phyloP scores from a whole-genome alignment of 1,140 invertebrate species.

The Drosophila truncata region DNA sequence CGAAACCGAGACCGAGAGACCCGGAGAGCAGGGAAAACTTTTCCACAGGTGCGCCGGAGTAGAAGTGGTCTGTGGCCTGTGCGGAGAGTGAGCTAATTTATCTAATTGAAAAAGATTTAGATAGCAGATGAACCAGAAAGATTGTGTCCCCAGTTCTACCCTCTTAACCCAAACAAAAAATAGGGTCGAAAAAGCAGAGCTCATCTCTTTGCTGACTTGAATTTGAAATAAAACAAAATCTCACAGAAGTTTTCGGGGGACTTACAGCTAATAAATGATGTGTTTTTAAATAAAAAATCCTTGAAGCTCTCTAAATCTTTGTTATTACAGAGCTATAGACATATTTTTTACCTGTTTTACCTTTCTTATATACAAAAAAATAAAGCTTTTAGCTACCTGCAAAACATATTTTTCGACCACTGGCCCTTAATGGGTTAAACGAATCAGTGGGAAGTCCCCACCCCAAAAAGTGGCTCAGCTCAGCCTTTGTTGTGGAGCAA shows the following conservation, averaged over 20 bases:
- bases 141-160: slow-evolving; percentile 12
- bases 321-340: no score
- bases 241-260: not conserved
- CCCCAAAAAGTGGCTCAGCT: not conserved
- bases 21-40: slow-evolving; percentile 2
- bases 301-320: not conserved
- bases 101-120: slow-evolving; percentile 55
- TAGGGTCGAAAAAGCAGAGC: not conserved
- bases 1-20: no score
- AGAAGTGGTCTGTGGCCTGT: slow-evolving; percentile 1
- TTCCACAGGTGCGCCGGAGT: slow-evolving; percentile 18
- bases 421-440: slow-evolving; percentile 16
- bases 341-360: no score
- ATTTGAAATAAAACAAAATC: not conserved
- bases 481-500: slow-evolving; percentile 5
- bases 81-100: slow-evolving; percentile 30
- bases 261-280: not conserved
- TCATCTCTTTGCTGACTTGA: not conserved
- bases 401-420: not conserved
- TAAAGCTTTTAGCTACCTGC: not conserved
- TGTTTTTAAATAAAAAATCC: not conserved
- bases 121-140: slow-evolving; percentile 39
- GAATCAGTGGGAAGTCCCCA: not conserved
- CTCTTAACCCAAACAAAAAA: slow-evolving; percentile 23
- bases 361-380: not conserved